Base-by-base conservation (phyloP, 2,113 vertebrate species). In the Nanorana parkeri region DNA sequence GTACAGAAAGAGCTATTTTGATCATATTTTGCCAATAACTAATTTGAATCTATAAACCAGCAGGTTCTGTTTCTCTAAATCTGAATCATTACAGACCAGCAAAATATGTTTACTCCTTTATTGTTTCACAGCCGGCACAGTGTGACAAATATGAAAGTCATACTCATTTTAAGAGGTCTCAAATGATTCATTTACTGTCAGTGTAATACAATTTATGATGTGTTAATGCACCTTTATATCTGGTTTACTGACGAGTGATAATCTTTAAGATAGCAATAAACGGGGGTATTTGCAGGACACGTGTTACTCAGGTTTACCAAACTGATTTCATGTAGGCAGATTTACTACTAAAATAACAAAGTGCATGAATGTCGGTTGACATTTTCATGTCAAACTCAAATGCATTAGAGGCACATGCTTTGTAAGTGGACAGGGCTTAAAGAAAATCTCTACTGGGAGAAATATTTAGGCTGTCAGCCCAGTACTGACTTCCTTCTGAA, bases 1-100 rank as follows among this genome's bases (percentile, higher is more conserved):
- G 93, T 91, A 89, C 85, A 79, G 80, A 91, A 91, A 90, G 86
- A 86, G 88, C 93, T 95, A 91, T 95, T 95, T 95, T 93, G 95
- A 91, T 91, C 90, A 74, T 87, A 89, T 90, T 92, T 88, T 88
- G 84, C 86, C 89, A 88, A 85, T 81, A 89, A 86, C 71, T 87
- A 36, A 86, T 88, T 86, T 87, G 85, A 88, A 86, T 86, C 83
- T 19, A 16, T 21, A 47, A 86, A 83, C 63, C 86, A 87, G 77
- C 63, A 60, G 75, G 64, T 47, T 81, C 60, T 65, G 36, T 56
- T 66, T 64, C 51, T 84, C 78, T 84, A 67, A 67, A 28, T 84
- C 68, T 80, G 0, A 65, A 55, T 83, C 64, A 17, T 0, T 75
- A 51, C n/a, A 47, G 54, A 67, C 24, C 32, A 75, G 68, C 71